Base-by-base conservation (phyloP, 2,888 invertebrate genomes). In the Acanthosoma haemorrhoidale region DNA sequence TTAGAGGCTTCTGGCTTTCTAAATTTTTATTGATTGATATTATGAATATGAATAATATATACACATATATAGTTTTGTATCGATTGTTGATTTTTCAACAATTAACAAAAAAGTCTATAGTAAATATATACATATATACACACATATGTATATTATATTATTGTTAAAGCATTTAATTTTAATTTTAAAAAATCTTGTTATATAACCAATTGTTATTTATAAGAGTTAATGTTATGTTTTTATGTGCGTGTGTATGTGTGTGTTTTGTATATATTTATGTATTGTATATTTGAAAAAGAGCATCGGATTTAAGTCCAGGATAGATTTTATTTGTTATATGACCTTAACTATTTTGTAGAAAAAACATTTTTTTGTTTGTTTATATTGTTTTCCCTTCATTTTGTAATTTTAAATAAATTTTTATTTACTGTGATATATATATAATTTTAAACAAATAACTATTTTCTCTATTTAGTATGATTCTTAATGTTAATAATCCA, bases 391-490 rank as follows among this genome's bases (percentile, higher is more conserved):
- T 13, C 43, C 21, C 13, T 4, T 4, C 4, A 43, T 43, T 21
- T 1, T 11, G 43, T 43, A 13, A 21, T 18, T n/a, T 21, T 13
- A 43, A 43, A 21, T 43, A 21, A 43, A 43, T 43, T 43, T 41
- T 43, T 43, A 43, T 43, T 43, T 43, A 21, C 43, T 43, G 43
- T 43, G 43, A 43, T 43, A 43, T 43, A 21, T n/a, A n/a, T 43
- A 21, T 43, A 43, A 43, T 43, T 21, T 43, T 43, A 43, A 43
- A 43, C 21, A 43, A 43, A 43, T 43, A 43, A 15, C 25, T 43
- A 43, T 43, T 43, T 43, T 43, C 43, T 43, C 21, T 43, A 43
- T 43, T 43, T 41, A 21, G 18, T 43, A 43, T 43, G 43, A 39
- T 39, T 39, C 13, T 1, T 39, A 6, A 21, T 43, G 43, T 43